Base-by-base conservation (phyloP, 2,888 invertebrate species). In the Aleiodes testaceus region DNA sequence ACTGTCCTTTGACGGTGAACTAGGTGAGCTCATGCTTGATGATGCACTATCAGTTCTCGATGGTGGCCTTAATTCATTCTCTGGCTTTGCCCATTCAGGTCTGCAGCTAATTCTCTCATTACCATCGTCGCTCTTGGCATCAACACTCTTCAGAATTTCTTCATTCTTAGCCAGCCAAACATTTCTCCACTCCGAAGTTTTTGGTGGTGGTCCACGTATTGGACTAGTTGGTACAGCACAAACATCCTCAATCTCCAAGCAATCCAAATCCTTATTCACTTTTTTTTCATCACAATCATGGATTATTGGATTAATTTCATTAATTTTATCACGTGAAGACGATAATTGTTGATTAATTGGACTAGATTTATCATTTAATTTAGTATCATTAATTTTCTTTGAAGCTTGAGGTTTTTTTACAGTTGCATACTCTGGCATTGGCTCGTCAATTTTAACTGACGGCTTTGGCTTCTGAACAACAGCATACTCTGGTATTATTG, bases 121-220 rank as follows among this genome's bases (percentile, higher is more conserved):
- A n/a, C 84, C 82, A 36, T 74, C 79, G 16, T 74, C 80, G 14
- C 66, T 81, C 11, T 82, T 50, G 30, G 85, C 81, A 0, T 81
- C 74, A 26, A 84, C 79, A 67, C 80, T 84, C 69, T 82, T 83
- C 9, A 85, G 64, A 45, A 85, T 82, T 70, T 86, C 85, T 3
- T 86, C 85, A 59, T 85, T 86, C 30, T 85, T 85, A 0, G 84
- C 85, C n/a, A 85, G 74, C 85, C 84, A 86, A 63, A 85, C 85
- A 69, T 84, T 86, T 36, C 81, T 83, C 84, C 85, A 85, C 67
- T 86, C 85, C 0, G 85, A 86, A 5, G 85, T 86, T 73, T 87
- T 87, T 0, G 85, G 82, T 14, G 83, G 82, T 1, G 75, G 75
- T 1, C 84, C 84, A 42, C 80, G 80, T 49, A 77, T 70, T 1